These are phyloP conservation scores for Ophion slaviceki DNA, from an alignment of 2,888 invertebrate genomes.

Conservation along the genomic window DNA sequence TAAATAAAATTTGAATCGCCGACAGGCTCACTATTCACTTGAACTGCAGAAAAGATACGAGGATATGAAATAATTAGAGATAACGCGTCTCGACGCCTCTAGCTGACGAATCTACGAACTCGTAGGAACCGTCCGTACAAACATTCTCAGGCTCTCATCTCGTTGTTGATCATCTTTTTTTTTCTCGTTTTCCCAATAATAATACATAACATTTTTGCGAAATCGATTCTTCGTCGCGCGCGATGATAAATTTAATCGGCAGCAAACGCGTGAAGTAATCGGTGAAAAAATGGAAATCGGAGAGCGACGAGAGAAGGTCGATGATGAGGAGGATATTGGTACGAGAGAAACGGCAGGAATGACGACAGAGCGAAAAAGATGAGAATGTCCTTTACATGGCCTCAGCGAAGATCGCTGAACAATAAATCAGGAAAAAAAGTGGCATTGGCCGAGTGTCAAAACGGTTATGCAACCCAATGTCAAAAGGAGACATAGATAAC, in stretches of 20 bases:
- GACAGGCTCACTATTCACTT: no score
- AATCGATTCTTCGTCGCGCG: no score
- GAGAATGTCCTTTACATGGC: not conserved
- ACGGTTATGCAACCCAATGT: slow-evolving; percentile 86
- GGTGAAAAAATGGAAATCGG: no score
- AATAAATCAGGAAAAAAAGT: slow-evolving; percentile 85
- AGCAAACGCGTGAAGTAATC: no score
- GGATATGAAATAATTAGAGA: no score
- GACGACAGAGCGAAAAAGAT: not conserved
- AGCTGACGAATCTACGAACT: no score
- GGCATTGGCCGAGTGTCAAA: slow-evolving; percentile 90
- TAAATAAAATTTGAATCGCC: no score
- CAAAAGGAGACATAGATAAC: slow-evolving; percentile 87
- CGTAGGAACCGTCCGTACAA: not conserved
- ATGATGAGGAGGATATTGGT: not conserved
- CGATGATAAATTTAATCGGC: no score
- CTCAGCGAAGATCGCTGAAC: not conserved
- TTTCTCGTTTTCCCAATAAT: not conserved
- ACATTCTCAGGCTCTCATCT: not conserved
- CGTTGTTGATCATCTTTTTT: not conserved
- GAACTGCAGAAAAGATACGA: no score
- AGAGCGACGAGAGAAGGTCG: no score
- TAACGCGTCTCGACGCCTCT: no score
- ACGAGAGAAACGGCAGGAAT: not conserved
- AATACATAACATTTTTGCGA: not conserved